A percentile compares a stretch with the other conserved stretches of the same genome.
phyloP scores from a whole-genome alignment of 2,888 invertebrate species.

The Brassicogethes aeneus region DNA sequence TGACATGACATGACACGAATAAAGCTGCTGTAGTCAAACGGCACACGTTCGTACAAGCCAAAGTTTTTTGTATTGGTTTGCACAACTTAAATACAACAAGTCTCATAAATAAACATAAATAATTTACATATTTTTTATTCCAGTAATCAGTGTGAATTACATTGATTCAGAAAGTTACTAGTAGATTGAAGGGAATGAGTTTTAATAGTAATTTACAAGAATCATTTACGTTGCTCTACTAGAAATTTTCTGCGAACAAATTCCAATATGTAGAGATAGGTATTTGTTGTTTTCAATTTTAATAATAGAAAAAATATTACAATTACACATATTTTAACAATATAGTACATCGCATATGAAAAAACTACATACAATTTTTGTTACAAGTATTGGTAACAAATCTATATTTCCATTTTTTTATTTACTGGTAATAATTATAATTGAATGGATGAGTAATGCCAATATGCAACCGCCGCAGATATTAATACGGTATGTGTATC shows the following conservation, averaged over 20 bases:
- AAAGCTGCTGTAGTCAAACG: conserved; percentile 6
- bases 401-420: background rate
- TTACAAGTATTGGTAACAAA: background rate
- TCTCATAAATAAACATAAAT: conserved; percentile 23
- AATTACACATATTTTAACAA: conserved; percentile 23
- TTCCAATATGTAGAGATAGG: background rate
- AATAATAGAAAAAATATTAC: conserved; percentile 14
- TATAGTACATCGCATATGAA: conserved; percentile 19
- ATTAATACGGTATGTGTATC: too few relatives aligned
- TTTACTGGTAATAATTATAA: background rate
- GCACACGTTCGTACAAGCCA: conserved; percentile 25
- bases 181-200: conserved; percentile 18
- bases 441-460: too few relatives aligned
- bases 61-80: conserved; percentile 27
- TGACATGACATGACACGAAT: too few relatives aligned
- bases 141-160: conserved; percentile 15
- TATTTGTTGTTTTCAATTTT: too few relatives aligned
- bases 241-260: conserved; percentile 18
- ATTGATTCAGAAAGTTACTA: conserved; percentile 19
- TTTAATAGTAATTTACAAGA: conserved; percentile 10
- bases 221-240: conserved; percentile 10
- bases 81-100: conserved; percentile 12
- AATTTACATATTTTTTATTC: conserved; percentile 21
- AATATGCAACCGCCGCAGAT: too few relatives aligned
- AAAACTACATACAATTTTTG: conserved; percentile 1